These are phyloP conservation scores for Climacteris rufus DNA, from an alignment of 2,113 vertebrate species.

Conservation along the genomic window DNA sequence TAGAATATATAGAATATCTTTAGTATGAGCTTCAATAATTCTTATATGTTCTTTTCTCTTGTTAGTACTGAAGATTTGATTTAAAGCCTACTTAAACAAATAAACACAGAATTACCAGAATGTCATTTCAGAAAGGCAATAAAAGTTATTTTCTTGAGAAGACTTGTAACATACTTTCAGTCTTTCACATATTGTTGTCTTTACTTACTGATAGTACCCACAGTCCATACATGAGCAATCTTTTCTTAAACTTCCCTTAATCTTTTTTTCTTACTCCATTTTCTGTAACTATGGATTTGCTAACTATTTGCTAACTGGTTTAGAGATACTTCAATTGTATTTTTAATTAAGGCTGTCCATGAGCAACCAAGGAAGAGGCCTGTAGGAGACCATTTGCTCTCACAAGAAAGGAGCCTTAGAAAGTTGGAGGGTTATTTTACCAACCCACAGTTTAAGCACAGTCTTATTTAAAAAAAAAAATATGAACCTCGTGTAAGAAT, in stretches of 20 bases:
- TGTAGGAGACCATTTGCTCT: background rate
- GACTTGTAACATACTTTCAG: background rate
- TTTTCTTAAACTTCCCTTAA: background rate
- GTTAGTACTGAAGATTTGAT: conserved; percentile 28
- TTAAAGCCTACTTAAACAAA: conserved; percentile 43
- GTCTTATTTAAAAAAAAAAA: background rate
- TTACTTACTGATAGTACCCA: background rate
- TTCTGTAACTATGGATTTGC: background rate
- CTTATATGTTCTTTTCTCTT: background rate
- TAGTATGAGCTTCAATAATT: conserved; percentile 1
- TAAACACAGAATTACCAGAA: conserved; percentile 30
- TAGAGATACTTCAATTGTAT: background rate
- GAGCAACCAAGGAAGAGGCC: background rate
- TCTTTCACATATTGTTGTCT: background rate
- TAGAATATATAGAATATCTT: conserved; percentile 30
- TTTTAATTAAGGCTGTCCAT: background rate
- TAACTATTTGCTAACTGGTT: background rate
- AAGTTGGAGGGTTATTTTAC: background rate
- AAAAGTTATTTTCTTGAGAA: conserved; percentile 15
- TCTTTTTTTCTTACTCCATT: background rate
- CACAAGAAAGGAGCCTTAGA: background rate
- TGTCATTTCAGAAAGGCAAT: conserved; percentile 25
- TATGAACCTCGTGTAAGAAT: background rate
- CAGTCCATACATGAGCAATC: background rate
- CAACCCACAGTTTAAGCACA: background rate